Conservation (phyloP, 2,113 vertebrate genomes). For the Camelus bactrianus region DNA sequence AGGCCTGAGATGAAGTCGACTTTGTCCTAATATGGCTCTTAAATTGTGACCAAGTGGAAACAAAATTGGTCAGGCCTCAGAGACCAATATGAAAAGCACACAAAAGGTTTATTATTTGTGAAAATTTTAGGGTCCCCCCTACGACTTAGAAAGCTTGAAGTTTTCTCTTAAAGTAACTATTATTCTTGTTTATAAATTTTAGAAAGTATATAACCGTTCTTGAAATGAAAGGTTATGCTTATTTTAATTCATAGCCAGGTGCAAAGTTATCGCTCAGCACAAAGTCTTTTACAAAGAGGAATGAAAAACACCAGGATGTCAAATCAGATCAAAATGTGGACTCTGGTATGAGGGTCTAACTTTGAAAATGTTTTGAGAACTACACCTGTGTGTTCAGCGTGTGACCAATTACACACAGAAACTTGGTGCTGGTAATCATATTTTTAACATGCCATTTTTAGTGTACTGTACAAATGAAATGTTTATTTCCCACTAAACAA, state of each 20-base stretch:
- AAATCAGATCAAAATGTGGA: background rate
- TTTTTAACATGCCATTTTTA: background rate
- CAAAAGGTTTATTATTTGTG: slow-evolving; percentile 23
- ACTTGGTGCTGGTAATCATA: background rate
- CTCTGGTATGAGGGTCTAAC: background rate
- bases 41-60: slow-evolving; percentile 69
- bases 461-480: background rate
- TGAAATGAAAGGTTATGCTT: background rate
- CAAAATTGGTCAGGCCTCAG: slow-evolving; percentile 68
- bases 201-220: background rate
- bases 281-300: background rate
- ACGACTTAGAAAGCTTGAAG: background rate
- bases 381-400: background rate
- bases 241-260: background rate
- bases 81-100: background rate
- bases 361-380: background rate
- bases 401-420: background rate
- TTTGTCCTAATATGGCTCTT: slow-evolving; percentile 75
- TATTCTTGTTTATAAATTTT: background rate
- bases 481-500: background rate
- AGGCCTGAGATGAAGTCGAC: slow-evolving; percentile 69
- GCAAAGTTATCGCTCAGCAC: background rate
- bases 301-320: background rate
- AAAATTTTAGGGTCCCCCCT: background rate
- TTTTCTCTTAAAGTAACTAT: slow-evolving; percentile 48